Evolutionary conservation across 1,140 invertebrate genomes (phyloP), one percentile per base, ranked within the genome.

Genomic region (Caenorhabditis remanei): DNA sequence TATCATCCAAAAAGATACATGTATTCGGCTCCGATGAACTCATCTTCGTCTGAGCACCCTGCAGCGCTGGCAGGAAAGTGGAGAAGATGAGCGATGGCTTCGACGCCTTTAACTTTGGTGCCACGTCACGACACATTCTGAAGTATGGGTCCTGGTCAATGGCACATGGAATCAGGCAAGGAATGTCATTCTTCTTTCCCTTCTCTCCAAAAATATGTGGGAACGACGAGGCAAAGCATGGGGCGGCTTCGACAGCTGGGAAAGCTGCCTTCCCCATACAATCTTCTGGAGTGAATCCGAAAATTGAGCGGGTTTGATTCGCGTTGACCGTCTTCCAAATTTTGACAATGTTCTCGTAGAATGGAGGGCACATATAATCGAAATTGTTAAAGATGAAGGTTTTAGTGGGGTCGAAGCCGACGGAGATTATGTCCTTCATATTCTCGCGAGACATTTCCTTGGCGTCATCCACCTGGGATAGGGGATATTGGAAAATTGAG

Each of bases 81-180:
- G 97, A 97, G 93, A 99, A 98, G 0, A 99, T 92, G 0, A 99
- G 93, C 0, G 97, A 96, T n/a, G 98, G 98, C 93, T 99, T 99
- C 0, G 95, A 95, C 92, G 95, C 95, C 32, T 96, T 96, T 14
- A 99, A 93, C 85, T 95, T 95, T 0, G 97, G 97, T 0, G 97
- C 96, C 24, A 99, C 97, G 94, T 99, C 98, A 87, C 98, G 94
- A 0, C 97, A 97, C 97, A 99, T 98, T 85, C 98, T 94, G 93
- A 99, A 99, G 93, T 99, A 99, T 0, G 98, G 98, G 94, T 99
- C 98, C 95, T 99, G 98, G 94, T 99, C 98, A 91, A 99, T 99
- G 46, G 97, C 98, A 94, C 98, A 99, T 0, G 98, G 98, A 89
- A 99, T 98, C 1, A 99, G 94, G 92, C 97, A 98, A 7, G 96